phyloP scores from a whole-genome alignment of 2,113 vertebrate genomes.

The Tachysurus vachellii region DNA sequence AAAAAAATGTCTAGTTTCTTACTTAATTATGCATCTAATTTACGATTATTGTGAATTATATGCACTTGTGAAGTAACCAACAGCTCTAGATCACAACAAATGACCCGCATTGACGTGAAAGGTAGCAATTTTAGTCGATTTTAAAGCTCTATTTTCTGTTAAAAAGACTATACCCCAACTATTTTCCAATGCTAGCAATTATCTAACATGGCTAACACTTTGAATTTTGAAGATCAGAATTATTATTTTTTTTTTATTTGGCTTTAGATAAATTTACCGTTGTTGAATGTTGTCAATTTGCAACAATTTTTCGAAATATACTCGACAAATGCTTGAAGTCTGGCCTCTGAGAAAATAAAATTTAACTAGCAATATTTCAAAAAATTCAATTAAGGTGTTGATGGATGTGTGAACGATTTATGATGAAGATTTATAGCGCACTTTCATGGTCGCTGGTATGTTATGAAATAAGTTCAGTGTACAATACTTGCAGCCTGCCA shows the following conservation, averaged over 20 bases:
- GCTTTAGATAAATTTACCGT: no score
- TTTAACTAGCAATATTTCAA: no score
- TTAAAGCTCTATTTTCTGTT: not conserved
- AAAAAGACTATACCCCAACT: not conserved
- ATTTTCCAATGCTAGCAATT: no score
- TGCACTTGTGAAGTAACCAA: not conserved
- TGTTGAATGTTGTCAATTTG: no score
- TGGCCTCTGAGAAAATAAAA: no score
- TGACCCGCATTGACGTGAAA: not conserved
- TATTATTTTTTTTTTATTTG: no score
- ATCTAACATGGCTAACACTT: no score
- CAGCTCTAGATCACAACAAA: not conserved
- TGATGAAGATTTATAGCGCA: not conserved
- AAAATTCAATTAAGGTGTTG: not conserved
- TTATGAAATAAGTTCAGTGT: slow-evolving; percentile 1
- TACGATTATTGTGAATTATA: not conserved
- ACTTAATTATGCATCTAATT: not conserved
- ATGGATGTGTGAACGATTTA: not conserved
- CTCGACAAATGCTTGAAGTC: no score
- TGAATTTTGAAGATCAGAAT: no score
- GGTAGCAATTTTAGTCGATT: not conserved
- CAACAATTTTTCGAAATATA: no score
- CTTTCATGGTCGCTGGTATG: not conserved
- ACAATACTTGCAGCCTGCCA: not conserved
- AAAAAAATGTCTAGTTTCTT: not conserved